phyloP scores from a whole-genome alignment of 1,140 invertebrate species.

The Polyergus mexicanus region DNA sequence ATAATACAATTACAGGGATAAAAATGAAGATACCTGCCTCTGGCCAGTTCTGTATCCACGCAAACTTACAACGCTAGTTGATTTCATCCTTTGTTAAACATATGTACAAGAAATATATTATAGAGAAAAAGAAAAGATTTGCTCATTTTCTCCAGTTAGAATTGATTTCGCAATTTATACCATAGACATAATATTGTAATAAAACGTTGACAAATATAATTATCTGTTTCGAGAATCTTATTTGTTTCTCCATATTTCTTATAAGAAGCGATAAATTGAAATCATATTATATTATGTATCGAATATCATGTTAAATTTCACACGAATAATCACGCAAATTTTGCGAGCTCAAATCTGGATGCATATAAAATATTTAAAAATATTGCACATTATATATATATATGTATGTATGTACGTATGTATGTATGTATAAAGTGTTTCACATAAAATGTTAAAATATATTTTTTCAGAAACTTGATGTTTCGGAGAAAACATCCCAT shows the following conservation, averaged over 20 bases:
- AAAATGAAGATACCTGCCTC: slow-evolving; percentile 87
- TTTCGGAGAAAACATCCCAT: too few species aligned
- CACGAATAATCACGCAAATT: slow-evolving; percentile 33
- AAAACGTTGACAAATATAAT: slow-evolving; percentile 10
- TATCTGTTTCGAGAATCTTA: neutral
- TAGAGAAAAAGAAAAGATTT: slow-evolving; percentile 13
- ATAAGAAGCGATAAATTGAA: neutral
- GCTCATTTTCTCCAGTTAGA: neutral
- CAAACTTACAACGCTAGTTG: slow-evolving; percentile 79
- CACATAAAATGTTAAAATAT: too few species aligned
- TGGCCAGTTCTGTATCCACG: slow-evolving; percentile 87
- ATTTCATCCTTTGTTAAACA: slow-evolving; percentile 68
- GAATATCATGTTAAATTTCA: slow-evolving; percentile 20
- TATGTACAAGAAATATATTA: slow-evolving; percentile 62
- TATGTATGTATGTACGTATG: too few species aligned
- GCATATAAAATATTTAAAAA: neutral
- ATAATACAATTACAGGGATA: slow-evolving; percentile 76
- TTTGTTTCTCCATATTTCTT: slow-evolving; percentile 12
- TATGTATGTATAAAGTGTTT: neutral
- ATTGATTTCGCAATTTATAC: neutral
- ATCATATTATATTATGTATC: neutral
- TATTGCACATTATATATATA: neutral
- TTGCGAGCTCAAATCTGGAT: slow-evolving; percentile 19
- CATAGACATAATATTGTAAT: neutral
- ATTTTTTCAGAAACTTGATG: too few species aligned